These are phyloP conservation scores for Pteronura brasiliensis DNA, from an alignment of 2,113 vertebrate species.

Conservation along the genomic window DNA sequence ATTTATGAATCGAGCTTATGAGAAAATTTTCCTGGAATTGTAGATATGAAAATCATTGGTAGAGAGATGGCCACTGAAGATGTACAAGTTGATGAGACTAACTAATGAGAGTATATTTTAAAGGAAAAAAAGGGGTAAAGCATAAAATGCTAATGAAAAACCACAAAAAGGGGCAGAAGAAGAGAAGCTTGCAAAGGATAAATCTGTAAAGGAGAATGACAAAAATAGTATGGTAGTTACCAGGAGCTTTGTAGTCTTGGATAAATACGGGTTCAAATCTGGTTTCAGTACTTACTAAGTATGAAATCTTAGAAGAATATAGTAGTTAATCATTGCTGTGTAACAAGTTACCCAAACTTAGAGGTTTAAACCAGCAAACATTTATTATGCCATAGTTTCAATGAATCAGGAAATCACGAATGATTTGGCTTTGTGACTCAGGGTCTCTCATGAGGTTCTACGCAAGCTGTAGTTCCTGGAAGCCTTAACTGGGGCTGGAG, in stretches of 20 bases:
- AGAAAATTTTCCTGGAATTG: not conserved
- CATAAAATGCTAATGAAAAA: constrained; percentile 1
- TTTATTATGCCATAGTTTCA: not conserved
- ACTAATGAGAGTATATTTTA: not conserved
- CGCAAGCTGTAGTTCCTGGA: not conserved
- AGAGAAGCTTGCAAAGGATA: not conserved
- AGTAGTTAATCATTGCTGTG: not conserved
- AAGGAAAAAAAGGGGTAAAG: not conserved
- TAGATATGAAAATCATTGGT: not conserved
- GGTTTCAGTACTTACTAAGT: not conserved
- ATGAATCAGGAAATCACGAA: not conserved
- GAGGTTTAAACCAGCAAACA: not conserved
- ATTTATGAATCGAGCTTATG: not conserved
- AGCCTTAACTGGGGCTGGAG: not conserved
- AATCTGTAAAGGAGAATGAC: not conserved
- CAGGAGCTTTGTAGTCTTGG: not conserved
- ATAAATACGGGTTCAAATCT: not conserved
- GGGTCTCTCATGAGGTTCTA: not conserved
- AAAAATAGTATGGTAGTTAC: not conserved
- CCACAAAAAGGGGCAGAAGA: not conserved
- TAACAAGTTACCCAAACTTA: not conserved
- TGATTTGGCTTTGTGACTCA: not conserved
- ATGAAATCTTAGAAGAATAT: not conserved
- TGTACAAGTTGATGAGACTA: not conserved
- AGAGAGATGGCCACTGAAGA: not conserved